phyloP scores from a whole-genome alignment of 2,888 invertebrate species.

The Aphodius granarius region DNA sequence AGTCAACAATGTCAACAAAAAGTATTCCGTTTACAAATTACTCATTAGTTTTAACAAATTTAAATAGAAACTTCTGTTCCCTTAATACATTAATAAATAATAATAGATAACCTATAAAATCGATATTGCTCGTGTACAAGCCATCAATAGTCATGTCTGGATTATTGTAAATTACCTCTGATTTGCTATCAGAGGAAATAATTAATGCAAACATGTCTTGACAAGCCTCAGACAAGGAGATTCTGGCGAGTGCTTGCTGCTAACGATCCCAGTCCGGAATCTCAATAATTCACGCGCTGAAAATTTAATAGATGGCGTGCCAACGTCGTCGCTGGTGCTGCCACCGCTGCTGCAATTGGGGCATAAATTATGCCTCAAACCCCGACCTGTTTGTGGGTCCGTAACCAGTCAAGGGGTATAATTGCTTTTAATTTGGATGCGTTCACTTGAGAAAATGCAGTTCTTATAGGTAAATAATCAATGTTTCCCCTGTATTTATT shows the following conservation, averaged over 20 bases:
- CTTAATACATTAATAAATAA: too few species aligned
- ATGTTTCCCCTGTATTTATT: too few species aligned
- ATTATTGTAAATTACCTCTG: not conserved
- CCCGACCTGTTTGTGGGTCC: not conserved
- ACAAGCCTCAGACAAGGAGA: not conserved
- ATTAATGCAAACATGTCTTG: not conserved
- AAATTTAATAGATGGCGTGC: not conserved
- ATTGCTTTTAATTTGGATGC: not conserved
- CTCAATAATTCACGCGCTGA: not conserved
- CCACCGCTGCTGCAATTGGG: not conserved
- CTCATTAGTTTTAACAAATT: too few species aligned
- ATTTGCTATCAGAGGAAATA: not conserved
- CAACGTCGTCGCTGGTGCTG: not conserved
- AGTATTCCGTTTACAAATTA: too few species aligned
- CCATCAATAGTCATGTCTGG: not conserved
- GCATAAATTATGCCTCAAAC: not conserved
- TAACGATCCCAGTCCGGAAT: not conserved
- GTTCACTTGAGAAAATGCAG: not conserved
- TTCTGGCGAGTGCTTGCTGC: not conserved
- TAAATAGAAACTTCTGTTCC: too few species aligned
- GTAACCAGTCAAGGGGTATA: not conserved
- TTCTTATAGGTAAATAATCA: too few species aligned
- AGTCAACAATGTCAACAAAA: too few species aligned
- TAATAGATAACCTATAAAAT: not conserved
- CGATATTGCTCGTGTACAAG: not conserved